Evolutionary conservation across 1,140 invertebrate species (phyloP), one percentile per base, ranked within the genome.

Genomic region (Drosophila pachea): DNA sequence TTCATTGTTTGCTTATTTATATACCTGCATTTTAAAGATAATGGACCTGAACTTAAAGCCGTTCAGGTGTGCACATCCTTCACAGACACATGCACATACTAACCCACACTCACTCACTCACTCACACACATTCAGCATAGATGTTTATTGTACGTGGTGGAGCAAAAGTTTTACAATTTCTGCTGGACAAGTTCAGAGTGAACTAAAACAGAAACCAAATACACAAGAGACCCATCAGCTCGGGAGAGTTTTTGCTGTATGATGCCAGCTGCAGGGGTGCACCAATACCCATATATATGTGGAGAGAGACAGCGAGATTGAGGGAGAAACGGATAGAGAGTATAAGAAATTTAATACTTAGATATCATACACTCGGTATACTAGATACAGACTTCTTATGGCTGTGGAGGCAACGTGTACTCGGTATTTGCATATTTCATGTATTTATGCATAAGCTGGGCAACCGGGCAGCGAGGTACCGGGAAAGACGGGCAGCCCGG

Each of bases 361-460:
- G 53, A 48, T 36, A 59, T 59, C 29, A 63, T 42, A 56, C 48
- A 48, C 36, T 55, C 14, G 16, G 42, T 42, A 36, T 56, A 43
- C 29, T 32, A 47, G 22, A 53, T 33, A 56, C 36, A 47, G 22
- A 56, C 38, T 11, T 54, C 42, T 55, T 62, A 45, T 56, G 40
- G 22, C 22, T 45, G 61, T 8, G 22, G 32, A 33, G 16, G 16
- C 40, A 45, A 47, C 8, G 9, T 12, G 40, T 55, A 45, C 52
- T 16, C 42, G 35, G 45, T 48, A 86, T 86, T 86, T 86, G 68
- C 68, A 86, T 86, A 86, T 70, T 70, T 69, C 56, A 84, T 72
- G 49, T 69, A 69, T 69, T 69, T 68, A 75, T 75, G 60, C 66
- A 84, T 65, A 73, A 43, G 40, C 40, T 7, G 14, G 40, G 40